Base-by-base conservation (phyloP, 30 jellyfish, hydroid and myxozoan genomes). In the Aurelia coerulea region DNA sequence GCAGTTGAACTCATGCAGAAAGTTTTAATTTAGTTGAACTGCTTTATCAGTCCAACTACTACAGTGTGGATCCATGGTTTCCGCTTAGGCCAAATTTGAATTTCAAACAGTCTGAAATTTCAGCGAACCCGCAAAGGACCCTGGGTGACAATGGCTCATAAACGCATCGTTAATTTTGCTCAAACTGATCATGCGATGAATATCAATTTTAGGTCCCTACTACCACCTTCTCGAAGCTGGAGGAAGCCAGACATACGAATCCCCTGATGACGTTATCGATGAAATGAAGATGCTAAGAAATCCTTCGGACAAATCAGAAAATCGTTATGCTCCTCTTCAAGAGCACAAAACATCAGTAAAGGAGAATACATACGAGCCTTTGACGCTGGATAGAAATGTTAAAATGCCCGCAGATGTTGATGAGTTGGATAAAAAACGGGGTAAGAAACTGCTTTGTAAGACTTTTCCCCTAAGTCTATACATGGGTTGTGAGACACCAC, bases 351-450 rank as follows among this genome's bases (percentile, higher is more conserved):
- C 53, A 8, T 5, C 79, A 29, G 34, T 29, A 34, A 62, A 34
- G 3, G 91, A 54, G 49, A 65, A 65, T 46, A 50, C 51, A 19
- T 84, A 84, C 41, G 87, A 73, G 34, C 68, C 93, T 16, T 62
- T 84, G 18, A 74, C 93, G 53, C 74, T 84, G 23, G 93, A 65
- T n/a, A 46, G 93, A 46, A 46, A 46, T 46, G 56, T 12, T 62
- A 62, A 31, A 68, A 68, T 46, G 56, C 56, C 56, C 14, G 6
- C 56, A 46, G 56, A 67, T 67, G 39, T 46, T 11, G 46, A 76
- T 18, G 3, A 54, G 31, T 11, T 35, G 66, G 74, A 71, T 35
- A 85, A 49, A 33, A 54, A 39, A 8, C 23, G 12, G 4, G 74
- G 82, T 65, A 29, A 31, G 63, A 12, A 62, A 60, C 23, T 17